Evolutionary conservation across 23 tunicate species (phyloP).

Genomic region (Trididemnum clinides): DNA sequence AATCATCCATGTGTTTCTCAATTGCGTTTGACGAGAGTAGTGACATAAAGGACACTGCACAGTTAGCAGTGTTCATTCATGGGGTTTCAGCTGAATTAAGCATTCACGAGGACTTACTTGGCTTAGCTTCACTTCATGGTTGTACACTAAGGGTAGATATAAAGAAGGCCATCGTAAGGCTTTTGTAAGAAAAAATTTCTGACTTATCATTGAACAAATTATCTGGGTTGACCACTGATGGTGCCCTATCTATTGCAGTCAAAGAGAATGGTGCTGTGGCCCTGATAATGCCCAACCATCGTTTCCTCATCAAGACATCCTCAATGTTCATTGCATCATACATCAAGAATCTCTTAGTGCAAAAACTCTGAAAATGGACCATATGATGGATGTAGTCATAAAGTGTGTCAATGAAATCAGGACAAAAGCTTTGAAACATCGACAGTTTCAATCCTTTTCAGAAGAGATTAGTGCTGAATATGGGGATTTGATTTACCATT

Average conservation of each 20-base stretch:
- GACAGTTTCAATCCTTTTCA: conserved; percentile 46
- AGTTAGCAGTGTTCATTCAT: not conserved
- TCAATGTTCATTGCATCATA: conserved; percentile 1
- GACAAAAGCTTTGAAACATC: conserved; percentile 36
- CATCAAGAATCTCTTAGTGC: conserved; percentile 51
- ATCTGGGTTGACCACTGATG: not conserved
- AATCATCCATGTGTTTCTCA: no score
- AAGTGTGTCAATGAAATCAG: conserved; percentile 28
- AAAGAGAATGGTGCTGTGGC: not conserved
- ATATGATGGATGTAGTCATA: conserved; percentile 35
- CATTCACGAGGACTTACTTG: not conserved
- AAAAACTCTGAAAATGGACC: conserved; percentile 21
- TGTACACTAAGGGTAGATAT: not conserved
- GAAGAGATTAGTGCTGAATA: conserved; percentile 29
- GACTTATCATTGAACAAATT: not conserved
- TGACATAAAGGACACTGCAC: not conserved
- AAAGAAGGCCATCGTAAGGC: not conserved
- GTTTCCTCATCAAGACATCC: not conserved
- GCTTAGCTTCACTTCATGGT: not conserved
- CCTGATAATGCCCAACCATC: not conserved
- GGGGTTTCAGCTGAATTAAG: not conserved
- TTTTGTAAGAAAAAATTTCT: not conserved
- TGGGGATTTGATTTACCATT: conserved; percentile 33
- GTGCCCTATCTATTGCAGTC: not conserved
- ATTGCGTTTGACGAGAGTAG: no score